A percentile compares a stretch with the other conserved stretches of the same genome.
Evolutionary conservation across 1,140 invertebrate genomes (phyloP).

Genomic region (Rhyzopertha dominica): DNA sequence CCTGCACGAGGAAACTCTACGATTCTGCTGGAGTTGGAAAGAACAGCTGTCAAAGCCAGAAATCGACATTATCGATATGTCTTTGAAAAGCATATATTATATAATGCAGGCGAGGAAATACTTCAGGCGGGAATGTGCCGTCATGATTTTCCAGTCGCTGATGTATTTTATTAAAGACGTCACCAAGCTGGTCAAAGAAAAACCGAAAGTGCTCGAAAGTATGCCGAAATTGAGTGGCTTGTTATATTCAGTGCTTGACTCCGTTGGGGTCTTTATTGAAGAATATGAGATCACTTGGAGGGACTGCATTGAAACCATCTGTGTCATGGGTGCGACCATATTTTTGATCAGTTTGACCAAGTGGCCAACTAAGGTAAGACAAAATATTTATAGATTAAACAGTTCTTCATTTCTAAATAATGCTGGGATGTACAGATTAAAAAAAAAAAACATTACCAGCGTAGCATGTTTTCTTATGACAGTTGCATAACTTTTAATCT

Average conservation of each 20-base stretch:
- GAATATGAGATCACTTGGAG: constrained; percentile 68
- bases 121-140: constrained; percentile 57
- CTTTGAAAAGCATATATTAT: no score
- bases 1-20: constrained; percentile 56
- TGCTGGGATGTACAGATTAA: background rate
- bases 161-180: constrained; percentile 62
- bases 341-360: constrained; percentile 44
- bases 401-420: constrained; percentile 4
- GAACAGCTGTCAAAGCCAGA: no score
- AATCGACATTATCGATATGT: no score
- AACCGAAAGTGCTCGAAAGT: constrained; percentile 17
- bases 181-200: constrained; percentile 22
- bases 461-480: no score
- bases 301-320: constrained; percentile 64
- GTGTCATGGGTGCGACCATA: constrained; percentile 45
- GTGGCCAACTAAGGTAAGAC: constrained; percentile 44
- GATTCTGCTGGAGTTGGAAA: constrained; percentile 56
- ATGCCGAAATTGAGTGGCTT: constrained; percentile 31
- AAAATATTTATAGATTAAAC: constrained; percentile 6
- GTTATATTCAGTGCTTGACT: constrained; percentile 57
- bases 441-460: no score
- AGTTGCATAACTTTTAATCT: no score
- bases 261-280: constrained; percentile 57
- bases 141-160: constrained; percentile 64
- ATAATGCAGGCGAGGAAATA: constrained; percentile 47